Evolutionary conservation across 2,113 vertebrate species (phyloP).

Genomic region (Misgurnus mizolepis): DNA sequence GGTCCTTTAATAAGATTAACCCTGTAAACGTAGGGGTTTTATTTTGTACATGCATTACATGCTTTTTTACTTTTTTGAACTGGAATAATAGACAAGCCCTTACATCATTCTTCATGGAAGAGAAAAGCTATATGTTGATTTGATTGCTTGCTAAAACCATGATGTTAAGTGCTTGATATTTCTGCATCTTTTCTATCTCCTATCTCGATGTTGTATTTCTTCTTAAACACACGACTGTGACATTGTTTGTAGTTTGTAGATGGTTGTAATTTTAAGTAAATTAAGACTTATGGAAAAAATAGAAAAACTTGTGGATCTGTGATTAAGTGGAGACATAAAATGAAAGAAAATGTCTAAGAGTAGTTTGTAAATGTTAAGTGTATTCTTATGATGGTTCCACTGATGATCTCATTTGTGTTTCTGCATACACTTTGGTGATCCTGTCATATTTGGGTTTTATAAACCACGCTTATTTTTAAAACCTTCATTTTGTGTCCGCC

Average conservation of each 20-base stretch:
- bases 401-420: slow-evolving; percentile 79
- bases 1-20: slow-evolving; percentile 21
- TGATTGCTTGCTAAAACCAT: slow-evolving; percentile 65
- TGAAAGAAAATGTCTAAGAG: slow-evolving; percentile 66
- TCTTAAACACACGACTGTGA: slow-evolving; percentile 85
- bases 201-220: slow-evolving; percentile 62
- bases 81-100: slow-evolving; percentile 4
- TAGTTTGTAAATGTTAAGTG: slow-evolving; percentile 79
- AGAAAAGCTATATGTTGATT: slow-evolving; percentile 50
- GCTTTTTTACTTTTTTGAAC: slow-evolving; percentile 7
- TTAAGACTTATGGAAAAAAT: slow-evolving; percentile 70
- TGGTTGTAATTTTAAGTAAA: slow-evolving; percentile 86
- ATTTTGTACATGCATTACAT: slow-evolving; percentile 56
- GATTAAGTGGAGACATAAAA: slow-evolving; percentile 84
- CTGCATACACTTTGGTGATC: slow-evolving; percentile 82
- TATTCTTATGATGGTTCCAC: slow-evolving; percentile 74
- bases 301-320: slow-evolving; percentile 86
- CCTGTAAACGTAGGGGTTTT: slow-evolving; percentile 58
- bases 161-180: slow-evolving; percentile 67
- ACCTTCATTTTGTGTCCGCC: slow-evolving; percentile 65
- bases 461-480: slow-evolving; percentile 85
- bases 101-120: slow-evolving; percentile 54
- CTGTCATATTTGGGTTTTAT: slow-evolving; percentile 85
- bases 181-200: slow-evolving; percentile 60
- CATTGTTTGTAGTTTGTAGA: slow-evolving; percentile 87